A percentile compares a stretch with the other conserved stretches of the same genome.
These are phyloP conservation scores for Metallyticus violacea DNA, from an alignment of 2,888 invertebrate species.

Conservation along the genomic window DNA sequence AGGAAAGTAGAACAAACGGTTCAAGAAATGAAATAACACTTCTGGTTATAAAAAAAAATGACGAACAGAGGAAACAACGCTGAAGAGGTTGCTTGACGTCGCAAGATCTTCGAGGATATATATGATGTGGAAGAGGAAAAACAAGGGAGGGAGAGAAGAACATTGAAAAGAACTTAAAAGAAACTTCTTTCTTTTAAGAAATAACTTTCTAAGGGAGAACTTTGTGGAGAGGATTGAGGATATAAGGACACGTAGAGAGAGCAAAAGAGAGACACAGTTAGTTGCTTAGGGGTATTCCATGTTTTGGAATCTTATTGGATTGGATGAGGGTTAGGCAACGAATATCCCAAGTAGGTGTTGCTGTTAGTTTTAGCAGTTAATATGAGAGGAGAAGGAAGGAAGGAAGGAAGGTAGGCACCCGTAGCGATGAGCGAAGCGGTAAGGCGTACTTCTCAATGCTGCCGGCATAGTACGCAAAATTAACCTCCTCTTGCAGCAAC, in stretches of 20 bases:
- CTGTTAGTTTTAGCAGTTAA: background rate
- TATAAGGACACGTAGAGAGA: background rate
- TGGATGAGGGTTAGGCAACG: background rate
- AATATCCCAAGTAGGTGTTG: background rate
- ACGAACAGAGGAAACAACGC: background rate
- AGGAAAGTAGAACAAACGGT: background rate
- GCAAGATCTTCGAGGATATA: background rate
- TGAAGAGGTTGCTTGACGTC: background rate
- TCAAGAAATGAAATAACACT: background rate
- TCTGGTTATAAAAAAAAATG: background rate
- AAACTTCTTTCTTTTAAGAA: background rate
- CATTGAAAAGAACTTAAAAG: background rate
- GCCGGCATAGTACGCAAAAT: background rate
- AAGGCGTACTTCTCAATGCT: background rate
- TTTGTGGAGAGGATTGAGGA: too few species aligned
- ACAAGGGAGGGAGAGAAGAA: background rate
- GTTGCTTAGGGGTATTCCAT: background rate
- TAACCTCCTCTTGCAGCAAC: too few species aligned
- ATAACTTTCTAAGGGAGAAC: background rate
- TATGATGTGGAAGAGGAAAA: background rate
- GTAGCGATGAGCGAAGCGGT: background rate
- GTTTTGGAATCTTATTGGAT: background rate
- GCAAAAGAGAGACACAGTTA: too few species aligned
- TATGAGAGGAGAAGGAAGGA: too few species aligned
- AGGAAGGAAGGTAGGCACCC: background rate